Evolutionary conservation across 1,140 invertebrate genomes (phyloP).

Genomic region (Drosophila erecta): DNA sequence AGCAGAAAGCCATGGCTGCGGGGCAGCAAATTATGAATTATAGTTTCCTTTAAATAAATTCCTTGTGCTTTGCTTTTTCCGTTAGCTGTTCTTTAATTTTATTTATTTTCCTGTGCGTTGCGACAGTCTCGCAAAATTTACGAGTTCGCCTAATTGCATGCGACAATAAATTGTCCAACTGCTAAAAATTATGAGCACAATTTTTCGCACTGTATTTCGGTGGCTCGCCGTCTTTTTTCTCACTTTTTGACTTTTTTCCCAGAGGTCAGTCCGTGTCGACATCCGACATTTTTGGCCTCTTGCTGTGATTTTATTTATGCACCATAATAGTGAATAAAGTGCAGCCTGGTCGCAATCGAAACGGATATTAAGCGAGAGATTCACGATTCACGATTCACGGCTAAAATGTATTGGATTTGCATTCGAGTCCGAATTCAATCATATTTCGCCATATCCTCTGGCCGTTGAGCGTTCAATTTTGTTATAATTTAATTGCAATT

Average conservation of each 20-base stretch:
- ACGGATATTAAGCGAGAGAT: constrained; percentile 60
- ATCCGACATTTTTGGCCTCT: constrained; percentile 51
- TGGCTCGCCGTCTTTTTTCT: neutral
- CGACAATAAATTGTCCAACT: constrained; percentile 75
- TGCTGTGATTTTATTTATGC: constrained; percentile 70
- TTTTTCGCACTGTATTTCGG: constrained; percentile 49
- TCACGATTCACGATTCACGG: constrained; percentile 10
- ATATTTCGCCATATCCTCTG: constrained; percentile 25
- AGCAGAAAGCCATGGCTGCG: neutral
- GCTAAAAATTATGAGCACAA: constrained; percentile 72
- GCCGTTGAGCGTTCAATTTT: constrained; percentile 30
- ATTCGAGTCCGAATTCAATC: constrained; percentile 32
- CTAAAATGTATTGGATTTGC: constrained; percentile 44
- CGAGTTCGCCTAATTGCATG: constrained; percentile 74
- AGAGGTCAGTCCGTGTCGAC: constrained; percentile 25
- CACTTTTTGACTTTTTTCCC: neutral
- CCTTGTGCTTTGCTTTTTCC: constrained; percentile 38
- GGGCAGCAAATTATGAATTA: constrained; percentile 71
- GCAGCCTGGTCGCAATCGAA: constrained; percentile 57
- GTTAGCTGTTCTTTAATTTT: constrained; percentile 62
- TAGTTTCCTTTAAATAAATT: constrained; percentile 71
- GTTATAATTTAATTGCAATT: constrained; percentile 42
- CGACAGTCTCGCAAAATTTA: constrained; percentile 63
- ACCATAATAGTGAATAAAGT: constrained; percentile 63
- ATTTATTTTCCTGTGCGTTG: constrained; percentile 64